Evolutionary conservation across 53 echinoderm and acorn worm genomes (phyloP).

Genomic region (Luidia sarsii): DNA sequence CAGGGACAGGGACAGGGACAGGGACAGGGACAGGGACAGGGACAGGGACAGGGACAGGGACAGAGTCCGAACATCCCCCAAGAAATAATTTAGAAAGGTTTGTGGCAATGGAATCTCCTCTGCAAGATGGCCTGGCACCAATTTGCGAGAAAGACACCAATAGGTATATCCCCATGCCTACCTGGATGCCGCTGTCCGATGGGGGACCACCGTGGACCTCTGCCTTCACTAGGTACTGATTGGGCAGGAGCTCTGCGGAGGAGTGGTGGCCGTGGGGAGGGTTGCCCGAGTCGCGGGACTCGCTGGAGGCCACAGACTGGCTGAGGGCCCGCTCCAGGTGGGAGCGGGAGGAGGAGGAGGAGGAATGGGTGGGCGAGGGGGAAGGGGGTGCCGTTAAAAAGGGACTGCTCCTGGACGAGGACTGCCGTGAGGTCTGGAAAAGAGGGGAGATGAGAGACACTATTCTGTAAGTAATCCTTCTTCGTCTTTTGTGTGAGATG

Average conservation of each 20-base stretch:
- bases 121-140: too few species aligned
- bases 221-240: slow-evolving; percentile 61
- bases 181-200: slow-evolving; percentile 15
- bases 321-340: slow-evolving; percentile 41
- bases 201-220: slow-evolving; percentile 55
- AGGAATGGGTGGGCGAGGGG: slow-evolving; percentile 58
- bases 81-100: too few species aligned
- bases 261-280: slow-evolving; percentile 51
- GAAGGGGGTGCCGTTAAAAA: slow-evolving; percentile 64
- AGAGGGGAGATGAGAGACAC: background rate
- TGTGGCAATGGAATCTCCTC: too few species aligned
- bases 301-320: slow-evolving; percentile 17
- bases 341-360: slow-evolving; percentile 64
- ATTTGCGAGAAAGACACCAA: too few species aligned
- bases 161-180: too few species aligned
- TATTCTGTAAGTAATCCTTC: too few species aligned
- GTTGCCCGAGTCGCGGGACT: slow-evolving; percentile 42
- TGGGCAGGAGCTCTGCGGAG: slow-evolving; percentile 43
- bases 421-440: slow-evolving; percentile 3
- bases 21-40: too few species aligned
- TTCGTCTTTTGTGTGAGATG: too few species aligned
- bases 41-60: too few species aligned
- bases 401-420: slow-evolving; percentile 60
- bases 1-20: too few species aligned
- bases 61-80: too few species aligned